Base-by-base conservation (phyloP, 2,113 vertebrate genomes). In the Danionella cerebrum region DNA sequence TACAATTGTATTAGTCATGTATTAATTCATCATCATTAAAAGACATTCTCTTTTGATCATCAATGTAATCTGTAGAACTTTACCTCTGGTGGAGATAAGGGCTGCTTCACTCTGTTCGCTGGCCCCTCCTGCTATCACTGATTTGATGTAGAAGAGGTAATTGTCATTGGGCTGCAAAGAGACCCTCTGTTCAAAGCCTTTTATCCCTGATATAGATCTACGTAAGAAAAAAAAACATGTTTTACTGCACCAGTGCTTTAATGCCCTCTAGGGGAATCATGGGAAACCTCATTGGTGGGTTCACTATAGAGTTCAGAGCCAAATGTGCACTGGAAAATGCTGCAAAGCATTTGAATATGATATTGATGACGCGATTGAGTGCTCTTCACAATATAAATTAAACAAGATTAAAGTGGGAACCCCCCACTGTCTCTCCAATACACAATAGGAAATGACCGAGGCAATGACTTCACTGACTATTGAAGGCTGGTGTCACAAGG, bases 21-120 rank as follows among this genome's bases (percentile, higher is more conserved):
- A n/a, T n/a, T n/a, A n/a, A n/a, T n/a, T n/a, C n/a, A n/a, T n/a
- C n/a, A n/a, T n/a, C n/a, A n/a, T n/a, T n/a, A n/a, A n/a, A n/a
- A n/a, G n/a, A n/a, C n/a, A n/a, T n/a, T n/a, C n/a, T n/a, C n/a
- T n/a, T n/a, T n/a, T n/a, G n/a, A n/a, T n/a, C n/a, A n/a, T 33
- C 5, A 33, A 5, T 6, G 29, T 33, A 33, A 33, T 3, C 5
- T 33, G 5, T 6, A 1, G 44, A 48, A 12, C 16, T 59, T 67
- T 84, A 95, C 96, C 93, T 95, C 91, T 94, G 16, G 94, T 99
- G 65, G 94, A 98, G 82, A 98, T 86, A 14, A 98, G 92, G 22
- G 91, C 91, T 14, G 95, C 94, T 82, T 98, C 94, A 11, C 95
- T 98, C 80, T 96, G 95, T 27, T 98, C 95, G 13, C 95, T 98